A percentile compares a stretch with the other conserved stretches of the same genome.
Conservation (phyloP, 1,140 invertebrate species). For the Lycorma delicatula region DNA sequence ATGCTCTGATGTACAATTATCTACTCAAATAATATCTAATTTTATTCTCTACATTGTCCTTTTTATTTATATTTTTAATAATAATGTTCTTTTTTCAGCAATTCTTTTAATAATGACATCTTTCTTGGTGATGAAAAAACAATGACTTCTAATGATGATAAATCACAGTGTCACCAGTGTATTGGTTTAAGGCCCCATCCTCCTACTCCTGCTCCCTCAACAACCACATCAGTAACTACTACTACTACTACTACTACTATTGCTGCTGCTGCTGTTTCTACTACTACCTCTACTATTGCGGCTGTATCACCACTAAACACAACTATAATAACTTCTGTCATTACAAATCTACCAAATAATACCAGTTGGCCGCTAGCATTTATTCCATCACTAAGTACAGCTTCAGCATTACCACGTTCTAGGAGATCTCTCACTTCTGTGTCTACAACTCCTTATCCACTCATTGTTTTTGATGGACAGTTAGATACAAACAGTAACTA, state of each 20-base stretch:
- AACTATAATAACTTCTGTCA: background rate
- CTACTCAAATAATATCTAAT: too few relatives aligned
- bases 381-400: constrained; percentile 8
- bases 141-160: constrained; percentile 36
- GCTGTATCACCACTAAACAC: background rate
- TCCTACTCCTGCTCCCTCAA: constrained; percentile 15
- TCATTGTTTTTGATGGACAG: constrained; percentile 49
- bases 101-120: constrained; percentile 47
- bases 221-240: background rate
- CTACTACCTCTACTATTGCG: background rate
- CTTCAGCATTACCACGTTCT: background rate
- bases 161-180: constrained; percentile 41
- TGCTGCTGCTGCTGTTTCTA: background rate
- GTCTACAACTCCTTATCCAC: background rate
- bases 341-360: background rate
- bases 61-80: too few relatives aligned
- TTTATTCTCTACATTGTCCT: too few relatives aligned
- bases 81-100: constrained; percentile 37
- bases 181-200: constrained; percentile 42
- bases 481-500: constrained; percentile 69
- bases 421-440: constrained; percentile 5
- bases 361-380: constrained; percentile 1
- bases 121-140: constrained; percentile 55
- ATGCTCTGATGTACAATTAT: too few relatives aligned
- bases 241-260: constrained; percentile 6